Conservation (phyloP, 2,113 vertebrate species). For the Trichechus manatus region DNA sequence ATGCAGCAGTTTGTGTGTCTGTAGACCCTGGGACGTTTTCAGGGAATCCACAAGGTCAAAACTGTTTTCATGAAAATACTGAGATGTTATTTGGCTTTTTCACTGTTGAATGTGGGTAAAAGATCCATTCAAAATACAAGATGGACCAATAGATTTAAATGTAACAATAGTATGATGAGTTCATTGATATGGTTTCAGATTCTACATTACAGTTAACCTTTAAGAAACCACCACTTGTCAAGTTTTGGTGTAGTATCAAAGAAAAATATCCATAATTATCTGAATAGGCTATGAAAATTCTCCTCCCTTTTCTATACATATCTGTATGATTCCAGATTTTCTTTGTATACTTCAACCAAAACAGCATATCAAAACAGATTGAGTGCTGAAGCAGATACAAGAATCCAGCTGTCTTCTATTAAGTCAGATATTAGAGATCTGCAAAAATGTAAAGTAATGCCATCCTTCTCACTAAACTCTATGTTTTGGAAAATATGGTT, state of each 20-base stretch:
- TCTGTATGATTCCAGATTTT: neutral
- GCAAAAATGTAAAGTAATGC: neutral
- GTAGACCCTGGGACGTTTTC: neutral
- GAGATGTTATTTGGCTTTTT: neutral
- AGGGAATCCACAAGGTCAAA: neutral
- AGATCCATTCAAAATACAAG: neutral
- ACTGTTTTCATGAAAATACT: neutral
- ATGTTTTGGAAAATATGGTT: neutral
- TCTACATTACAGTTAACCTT: neutral
- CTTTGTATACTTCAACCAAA: neutral
- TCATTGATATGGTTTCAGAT: neutral
- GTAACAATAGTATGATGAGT: neutral
- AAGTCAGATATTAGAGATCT: no score
- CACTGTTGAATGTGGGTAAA: neutral
- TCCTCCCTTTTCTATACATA: neutral
- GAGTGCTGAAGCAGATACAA: neutral
- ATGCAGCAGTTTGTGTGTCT: neutral
- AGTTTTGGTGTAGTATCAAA: neutral
- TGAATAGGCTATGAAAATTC: neutral
- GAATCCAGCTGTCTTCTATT: neutral
- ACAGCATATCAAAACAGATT: neutral
- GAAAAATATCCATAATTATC: neutral
- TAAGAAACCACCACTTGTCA: neutral
- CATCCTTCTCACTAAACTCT: neutral
- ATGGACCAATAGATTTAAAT: neutral